Percentiles rank a stretch among this genome's conserved stretches.
phyloP scores from a whole-genome alignment of 2,888 invertebrate genomes.

The Pyrgus malvae region DNA sequence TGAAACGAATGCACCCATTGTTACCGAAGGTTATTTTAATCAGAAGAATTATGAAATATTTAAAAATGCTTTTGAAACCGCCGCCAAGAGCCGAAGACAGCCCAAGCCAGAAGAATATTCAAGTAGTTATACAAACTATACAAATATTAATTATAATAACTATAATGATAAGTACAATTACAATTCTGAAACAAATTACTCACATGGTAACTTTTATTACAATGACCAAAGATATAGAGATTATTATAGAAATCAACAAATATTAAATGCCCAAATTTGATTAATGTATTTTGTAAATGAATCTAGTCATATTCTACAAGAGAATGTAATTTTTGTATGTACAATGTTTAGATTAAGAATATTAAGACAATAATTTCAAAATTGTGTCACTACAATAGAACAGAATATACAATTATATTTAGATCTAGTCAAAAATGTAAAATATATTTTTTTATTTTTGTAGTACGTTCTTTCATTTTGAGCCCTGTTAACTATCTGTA shows the following conservation, averaged over 20 bases:
- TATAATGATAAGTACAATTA: conserved; percentile 58
- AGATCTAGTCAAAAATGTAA: conserved; percentile 61
- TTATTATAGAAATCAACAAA: conserved; percentile 62
- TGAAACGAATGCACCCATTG: conserved; percentile 36
- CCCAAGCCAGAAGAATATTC: conserved; percentile 51
- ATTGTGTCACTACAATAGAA: conserved; percentile 37
- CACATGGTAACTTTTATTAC: conserved; percentile 59
- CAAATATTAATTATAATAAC: conserved; percentile 47
- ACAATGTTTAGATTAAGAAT: conserved; percentile 10
- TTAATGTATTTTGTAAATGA: conserved; percentile 31
- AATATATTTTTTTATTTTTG: conserved; percentile 46
- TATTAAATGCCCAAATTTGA: conserved; percentile 71
- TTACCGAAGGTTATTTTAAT: conserved; percentile 63
- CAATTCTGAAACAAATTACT: conserved; percentile 50
- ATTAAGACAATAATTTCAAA: conserved; percentile 53
- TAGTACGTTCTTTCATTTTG: conserved; percentile 4
- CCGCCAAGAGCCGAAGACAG: conserved; percentile 57
- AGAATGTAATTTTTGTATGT: conserved; percentile 8
- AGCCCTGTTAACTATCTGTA: not conserved
- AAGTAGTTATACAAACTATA: conserved; percentile 46
- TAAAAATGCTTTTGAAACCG: conserved; percentile 80
- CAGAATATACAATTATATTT: conserved; percentile 40
- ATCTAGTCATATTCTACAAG: conserved; percentile 48
- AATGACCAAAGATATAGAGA: conserved; percentile 68
- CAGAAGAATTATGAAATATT: conserved; percentile 82